Conservation (phyloP, 2,797 vertebrate genomes). For the Oryzias sinensis region DNA sequence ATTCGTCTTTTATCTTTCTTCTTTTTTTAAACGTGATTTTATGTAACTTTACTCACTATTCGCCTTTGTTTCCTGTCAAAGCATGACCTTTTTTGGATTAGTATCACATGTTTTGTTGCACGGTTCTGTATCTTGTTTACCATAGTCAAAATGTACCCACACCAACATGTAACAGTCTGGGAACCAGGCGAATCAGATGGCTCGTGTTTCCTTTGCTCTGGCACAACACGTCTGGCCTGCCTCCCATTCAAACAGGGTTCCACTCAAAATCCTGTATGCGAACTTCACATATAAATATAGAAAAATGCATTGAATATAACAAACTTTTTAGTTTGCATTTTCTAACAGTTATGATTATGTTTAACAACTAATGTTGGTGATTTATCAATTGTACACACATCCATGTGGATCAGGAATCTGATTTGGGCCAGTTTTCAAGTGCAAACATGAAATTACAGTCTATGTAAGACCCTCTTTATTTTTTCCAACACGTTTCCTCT, state of each 20-base stretch:
- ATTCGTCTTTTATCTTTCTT: neutral
- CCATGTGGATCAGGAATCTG: no score
- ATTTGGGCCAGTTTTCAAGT: no score
- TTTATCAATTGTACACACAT: no score
- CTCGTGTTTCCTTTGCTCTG: slow-evolving; percentile 2
- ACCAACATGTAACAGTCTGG: neutral
- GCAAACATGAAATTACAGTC: no score
- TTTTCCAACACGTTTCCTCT: no score
- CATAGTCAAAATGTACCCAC: slow-evolving; percentile 1
- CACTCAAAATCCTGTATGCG: neutral
- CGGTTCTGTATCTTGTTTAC: slow-evolving; percentile 1
- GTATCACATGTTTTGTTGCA: neutral
- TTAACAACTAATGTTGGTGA: no score
- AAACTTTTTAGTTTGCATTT: no score
- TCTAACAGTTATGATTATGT: no score
- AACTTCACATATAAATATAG: no score
- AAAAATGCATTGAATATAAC: no score
- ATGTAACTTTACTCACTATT: neutral
- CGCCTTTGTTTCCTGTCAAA: neutral
- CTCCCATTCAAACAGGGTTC: neutral
- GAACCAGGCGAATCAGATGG: neutral
- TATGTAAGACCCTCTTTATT: no score
- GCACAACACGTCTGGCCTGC: neutral
- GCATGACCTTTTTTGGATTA: neutral
- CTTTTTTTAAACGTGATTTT: neutral